Evolutionary conservation across 2,888 invertebrate species (phyloP).

Genomic region (Erebia epiphron): DNA sequence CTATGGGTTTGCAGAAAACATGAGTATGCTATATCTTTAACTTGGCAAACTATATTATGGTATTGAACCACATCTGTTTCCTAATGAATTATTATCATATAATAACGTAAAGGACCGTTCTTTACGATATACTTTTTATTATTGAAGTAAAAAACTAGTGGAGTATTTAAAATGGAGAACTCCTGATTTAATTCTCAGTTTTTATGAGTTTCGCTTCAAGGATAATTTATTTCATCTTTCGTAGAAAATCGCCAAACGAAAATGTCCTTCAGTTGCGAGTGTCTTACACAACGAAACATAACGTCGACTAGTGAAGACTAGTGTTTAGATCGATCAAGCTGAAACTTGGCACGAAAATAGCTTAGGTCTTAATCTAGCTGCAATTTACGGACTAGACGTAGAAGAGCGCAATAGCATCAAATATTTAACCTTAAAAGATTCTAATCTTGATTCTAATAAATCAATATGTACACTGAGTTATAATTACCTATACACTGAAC

Average conservation of each 20-base stretch:
- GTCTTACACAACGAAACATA: conserved; percentile 13
- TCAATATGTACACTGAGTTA: background rate
- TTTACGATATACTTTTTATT: background rate
- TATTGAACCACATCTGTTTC: too few relatives aligned
- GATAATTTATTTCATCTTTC: conserved; percentile 7
- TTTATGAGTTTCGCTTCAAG: background rate
- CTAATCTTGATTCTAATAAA: background rate
- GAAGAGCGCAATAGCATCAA: background rate
- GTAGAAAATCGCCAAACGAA: conserved; percentile 5
- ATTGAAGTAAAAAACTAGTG: background rate
- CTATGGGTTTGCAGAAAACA: background rate
- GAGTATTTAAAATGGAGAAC: background rate
- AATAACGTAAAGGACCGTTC: too few relatives aligned
- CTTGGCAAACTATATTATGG: too few relatives aligned
- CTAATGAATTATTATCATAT: too few relatives aligned
- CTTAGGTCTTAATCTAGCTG: conserved; percentile 14
- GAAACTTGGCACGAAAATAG: conserved; percentile 21
- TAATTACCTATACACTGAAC: too few relatives aligned
- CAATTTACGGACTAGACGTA: background rate
- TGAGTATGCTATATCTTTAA: too few relatives aligned
- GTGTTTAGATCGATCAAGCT: conserved; percentile 15
- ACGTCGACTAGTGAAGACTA: background rate
- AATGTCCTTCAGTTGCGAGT: background rate
- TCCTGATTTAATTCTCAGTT: conserved; percentile 1
- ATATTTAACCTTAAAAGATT: background rate